Evolutionary conservation across 2,888 invertebrate genomes (phyloP), one percentile per base, ranked within the genome.

Genomic region (Dasysyrphus albostriatus): DNA sequence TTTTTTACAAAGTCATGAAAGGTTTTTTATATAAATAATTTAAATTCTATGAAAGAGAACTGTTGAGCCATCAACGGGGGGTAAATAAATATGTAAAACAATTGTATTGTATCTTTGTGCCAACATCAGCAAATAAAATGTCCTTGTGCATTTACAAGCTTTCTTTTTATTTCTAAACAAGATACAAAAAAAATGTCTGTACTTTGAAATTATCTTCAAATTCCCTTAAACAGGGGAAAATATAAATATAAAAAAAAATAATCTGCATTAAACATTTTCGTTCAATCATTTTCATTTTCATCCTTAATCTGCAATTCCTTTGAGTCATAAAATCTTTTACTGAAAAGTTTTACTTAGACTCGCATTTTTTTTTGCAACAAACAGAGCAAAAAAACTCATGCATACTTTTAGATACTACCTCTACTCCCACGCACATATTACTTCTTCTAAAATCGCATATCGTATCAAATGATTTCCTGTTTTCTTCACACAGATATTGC

Each of bases 401-500:
- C 49, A 67, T 67, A 67, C 49, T 65, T 34, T 65, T 32, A 34
- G 65, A 29, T 32, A 14, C 12, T 7, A 3, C 3, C 47, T 12
- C 1, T n/a, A n/a, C 10, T 9, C 12, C 6, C 19, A 24, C 9
- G 0, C 16, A 6, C 16, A 19, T 12, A 49, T 14, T 2, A 59
- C 16, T 63, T 44, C n/a, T 2, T 51, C 10, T 19, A 10, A 37
- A 39, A 61, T 61, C 61, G 24, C 24, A 61, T 42, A 54, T 54
- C 32, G 42, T 32, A 61, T 47, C 67, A 49, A 67, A 49, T 19
- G 47, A 16, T 49, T 49, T 49, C 49, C 47, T 42, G 39, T 49
- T 67, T 19, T 24, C 49, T 49, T 67, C 44, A 34, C 34, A 61
- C 19, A 72, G 59, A 76, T 70, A 76, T 67, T 80, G 80, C 59